Evolutionary conservation across 2,888 invertebrate species (phyloP).

Genomic region (Ametastegia equiseti): DNA sequence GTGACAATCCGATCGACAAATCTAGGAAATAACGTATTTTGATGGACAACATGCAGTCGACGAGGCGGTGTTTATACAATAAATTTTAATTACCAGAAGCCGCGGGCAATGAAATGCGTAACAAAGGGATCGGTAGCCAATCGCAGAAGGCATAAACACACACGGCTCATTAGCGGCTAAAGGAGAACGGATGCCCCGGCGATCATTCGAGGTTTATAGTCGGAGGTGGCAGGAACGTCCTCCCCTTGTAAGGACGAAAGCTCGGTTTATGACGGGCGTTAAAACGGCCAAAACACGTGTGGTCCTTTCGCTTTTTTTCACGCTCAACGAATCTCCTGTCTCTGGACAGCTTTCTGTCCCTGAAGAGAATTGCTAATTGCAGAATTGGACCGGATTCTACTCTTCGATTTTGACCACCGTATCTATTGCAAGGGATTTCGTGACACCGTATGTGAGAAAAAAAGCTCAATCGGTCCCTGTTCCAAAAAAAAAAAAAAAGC

Average conservation of each 20-base stretch:
- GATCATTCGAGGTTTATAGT: slow-evolving; percentile 65
- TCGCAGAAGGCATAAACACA: slow-evolving; percentile 67
- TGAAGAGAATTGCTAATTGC: slow-evolving; percentile 39
- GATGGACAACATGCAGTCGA: neutral
- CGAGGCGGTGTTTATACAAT: slow-evolving; percentile 9
- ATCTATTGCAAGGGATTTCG: neutral
- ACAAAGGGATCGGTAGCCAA: slow-evolving; percentile 62
- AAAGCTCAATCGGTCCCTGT: neutral
- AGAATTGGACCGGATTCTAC: neutral
- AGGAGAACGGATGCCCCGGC: slow-evolving; percentile 52
- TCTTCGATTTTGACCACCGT: neutral
- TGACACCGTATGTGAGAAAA: neutral
- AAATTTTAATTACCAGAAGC: slow-evolving; percentile 39
- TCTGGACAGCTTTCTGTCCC: neutral
- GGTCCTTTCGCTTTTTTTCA: slow-evolving; percentile 39
- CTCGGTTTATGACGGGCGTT: slow-evolving; percentile 61
- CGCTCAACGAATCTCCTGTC: slow-evolving; percentile 3
- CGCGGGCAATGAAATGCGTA: slow-evolving; percentile 46
- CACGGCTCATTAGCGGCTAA: slow-evolving; percentile 67
- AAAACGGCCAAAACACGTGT: slow-evolving; percentile 52
- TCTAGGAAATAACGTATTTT: no score
- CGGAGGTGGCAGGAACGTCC: slow-evolving; percentile 62
- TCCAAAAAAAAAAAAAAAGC: neutral
- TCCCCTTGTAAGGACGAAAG: slow-evolving; percentile 58
- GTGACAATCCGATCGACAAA: neutral